Conservation (phyloP, 2,888 invertebrate genomes). For the Leucophora obtusa region DNA sequence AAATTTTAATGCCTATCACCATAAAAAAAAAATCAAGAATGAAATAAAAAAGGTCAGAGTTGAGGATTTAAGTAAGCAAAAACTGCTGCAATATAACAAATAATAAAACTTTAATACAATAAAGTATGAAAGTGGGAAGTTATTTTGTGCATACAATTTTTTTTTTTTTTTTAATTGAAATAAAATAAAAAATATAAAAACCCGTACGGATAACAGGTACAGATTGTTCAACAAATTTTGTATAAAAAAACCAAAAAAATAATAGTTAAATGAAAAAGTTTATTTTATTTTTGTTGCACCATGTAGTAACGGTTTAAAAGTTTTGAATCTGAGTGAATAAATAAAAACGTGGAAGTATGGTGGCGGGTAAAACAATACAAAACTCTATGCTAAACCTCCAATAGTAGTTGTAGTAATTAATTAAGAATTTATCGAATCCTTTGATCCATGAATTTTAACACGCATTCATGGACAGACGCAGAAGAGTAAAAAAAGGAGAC, state of each 20-base stretch:
- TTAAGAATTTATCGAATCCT: conserved; percentile 47
- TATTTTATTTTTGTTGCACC: not conserved
- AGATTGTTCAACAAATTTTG: conserved; percentile 24
- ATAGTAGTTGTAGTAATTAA: conserved; percentile 40
- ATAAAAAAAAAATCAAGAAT: conserved; percentile 6
- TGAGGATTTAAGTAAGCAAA: conserved; percentile 27
- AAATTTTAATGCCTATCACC: conserved; percentile 35
- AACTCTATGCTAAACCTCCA: not conserved
- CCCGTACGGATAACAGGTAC: not conserved
- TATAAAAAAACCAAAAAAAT: conserved; percentile 1
- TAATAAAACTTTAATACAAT: conserved; percentile 43
- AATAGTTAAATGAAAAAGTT: conserved; percentile 25
- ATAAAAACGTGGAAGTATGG: not conserved
- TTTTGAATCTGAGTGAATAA: conserved; percentile 7
- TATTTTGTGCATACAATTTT: conserved; percentile 1
- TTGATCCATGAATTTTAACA: conserved; percentile 50
- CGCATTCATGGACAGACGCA: conserved; percentile 8
- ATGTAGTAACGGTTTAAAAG: conserved; percentile 33
- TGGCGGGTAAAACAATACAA: not conserved
- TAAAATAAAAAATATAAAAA: conserved; percentile 3
- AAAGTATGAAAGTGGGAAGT: conserved; percentile 17
- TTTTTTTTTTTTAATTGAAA: not conserved
- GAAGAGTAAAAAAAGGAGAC: not conserved
- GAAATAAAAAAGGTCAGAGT: conserved; percentile 39
- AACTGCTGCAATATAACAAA: conserved; percentile 39